phyloP scores from a whole-genome alignment of 2,113 vertebrate genomes.

The Hypocryptadius cinnamomeus region DNA sequence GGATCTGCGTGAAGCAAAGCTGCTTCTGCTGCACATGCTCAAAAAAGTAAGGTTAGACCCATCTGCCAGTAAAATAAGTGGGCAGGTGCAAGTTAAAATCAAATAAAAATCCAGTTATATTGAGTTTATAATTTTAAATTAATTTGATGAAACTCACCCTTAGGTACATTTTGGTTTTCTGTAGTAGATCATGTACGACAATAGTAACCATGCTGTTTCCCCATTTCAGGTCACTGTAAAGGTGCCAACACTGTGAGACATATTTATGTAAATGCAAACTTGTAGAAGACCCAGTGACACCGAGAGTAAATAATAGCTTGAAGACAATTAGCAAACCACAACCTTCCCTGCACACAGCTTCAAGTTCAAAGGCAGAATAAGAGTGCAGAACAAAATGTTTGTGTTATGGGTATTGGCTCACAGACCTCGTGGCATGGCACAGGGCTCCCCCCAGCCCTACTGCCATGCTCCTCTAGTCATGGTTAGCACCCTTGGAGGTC shows the following conservation, averaged over 20 bases:
- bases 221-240: not conserved
- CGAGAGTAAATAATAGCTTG: not conserved
- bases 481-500: not conserved
- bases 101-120: not conserved
- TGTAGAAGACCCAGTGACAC: not conserved
- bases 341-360: not conserved
- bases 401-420: not conserved
- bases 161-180: not conserved
- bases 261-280: not conserved
- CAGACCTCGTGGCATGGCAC: not conserved
- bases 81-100: not conserved
- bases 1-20: not conserved
- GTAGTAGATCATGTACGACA: not conserved
- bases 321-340: not conserved
- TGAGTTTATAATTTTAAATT: not conserved
- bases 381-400: not conserved
- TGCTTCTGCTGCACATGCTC: not conserved
- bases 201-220: not conserved
- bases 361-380: not conserved
- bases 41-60: not conserved
- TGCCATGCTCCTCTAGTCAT: not conserved
- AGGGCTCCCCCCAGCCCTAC: not conserved
- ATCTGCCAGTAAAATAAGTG: not conserved
- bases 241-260: not conserved
- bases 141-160: not conserved